Base-by-base conservation (phyloP, 2,797 vertebrate species). In the Prionace glauca region DNA sequence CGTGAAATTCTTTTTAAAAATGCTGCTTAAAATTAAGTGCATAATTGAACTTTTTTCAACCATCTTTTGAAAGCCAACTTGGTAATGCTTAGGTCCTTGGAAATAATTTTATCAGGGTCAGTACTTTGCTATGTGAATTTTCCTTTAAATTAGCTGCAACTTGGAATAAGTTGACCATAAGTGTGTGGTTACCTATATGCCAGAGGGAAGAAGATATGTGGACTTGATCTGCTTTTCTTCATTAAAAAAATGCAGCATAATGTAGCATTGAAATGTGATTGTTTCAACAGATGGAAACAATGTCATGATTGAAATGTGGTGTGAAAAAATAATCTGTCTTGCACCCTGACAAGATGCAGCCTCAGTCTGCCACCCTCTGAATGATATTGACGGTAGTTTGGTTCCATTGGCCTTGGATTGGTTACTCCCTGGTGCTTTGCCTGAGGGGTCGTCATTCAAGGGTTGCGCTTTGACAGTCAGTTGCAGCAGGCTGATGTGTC, bases 211-310 rank as follows among this genome's bases (percentile, higher is more conserved):
- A 94, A 69, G 72, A 72, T 94, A 71, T 94, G 36, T 94, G 92
- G 36, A 72, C 71, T 69, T 71, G 72, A 36, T 45, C 92, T 16
- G 92, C 36, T n/a, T 92, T 36, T 67, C 36, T 72, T 62, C 87
- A 90, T 45, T 50, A 94, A 72, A 94, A 94, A 90, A 90, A 29
- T 90, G 87, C 87, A 90, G n/a, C 67, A 94, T 72, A 72, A 94
- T 45, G n/a, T 72, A 45, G 36, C 67, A 45, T 71, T 94, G 36
- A 94, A 20, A 26, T 10, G 11, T 50, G 45, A 50, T 50, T 50
- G 3, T 50, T 50, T 50, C 3, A 3, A 50, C 45, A 50, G 45
- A 50, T 50, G 45, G 45, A 50, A 50, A 50, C 45, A 50, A 50
- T 50, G 45, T 50, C 45, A 50, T 50, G 45, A 50, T 50, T 50